Base-by-base conservation (phyloP, 2,888 invertebrate genomes). In the Bellardia bayeri region DNA sequence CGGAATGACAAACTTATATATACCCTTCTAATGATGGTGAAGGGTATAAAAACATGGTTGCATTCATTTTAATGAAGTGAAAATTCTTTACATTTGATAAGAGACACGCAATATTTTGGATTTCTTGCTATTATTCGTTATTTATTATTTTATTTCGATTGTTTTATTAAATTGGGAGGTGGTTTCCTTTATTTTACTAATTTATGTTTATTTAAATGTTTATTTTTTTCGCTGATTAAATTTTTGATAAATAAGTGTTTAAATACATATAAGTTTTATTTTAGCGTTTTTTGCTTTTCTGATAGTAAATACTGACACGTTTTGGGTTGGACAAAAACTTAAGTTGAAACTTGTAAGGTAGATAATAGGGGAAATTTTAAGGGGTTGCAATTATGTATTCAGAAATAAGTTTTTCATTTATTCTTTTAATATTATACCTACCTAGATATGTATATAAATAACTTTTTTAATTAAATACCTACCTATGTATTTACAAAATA, bases 61-160 rank as follows among this genome's bases (percentile, higher is more conserved):
- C 91, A 90, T 91, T 92, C 90, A 91, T 91, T 92, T 92, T 92
- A 92, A 92, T 92, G 92, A 92, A 91, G 92, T 92, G 92, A 92
- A 92, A 92, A 92, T 91, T 92, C 90, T 89, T 92, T 90, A 85
- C 82, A 88, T 89, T 91, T 81, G 92, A 92, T 92, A 92, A 90
- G 91, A 88, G 88, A 89, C 92, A 92, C 91, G 92, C 92, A 91
- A 92, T 89, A 90, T 74, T 78, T 49, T 64, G n/a, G 56, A 66
- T 30, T 61, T 61, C 33, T 61, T 33, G 2, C 4, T 66, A 40
- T 61, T 51, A 11, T 14, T 40, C 16, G 11, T 16, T 51, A 75
- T n/a, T 71, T 63, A 14, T 71, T 66, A 71, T 81, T 63, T 82
- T 45, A 66, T 81, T 81, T 66, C 76, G 49, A 71, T 72, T 69